These are phyloP conservation scores for Neomonachus schauinslandi DNA, from an alignment of 2,113 vertebrate species.

Conservation along the genomic window DNA sequence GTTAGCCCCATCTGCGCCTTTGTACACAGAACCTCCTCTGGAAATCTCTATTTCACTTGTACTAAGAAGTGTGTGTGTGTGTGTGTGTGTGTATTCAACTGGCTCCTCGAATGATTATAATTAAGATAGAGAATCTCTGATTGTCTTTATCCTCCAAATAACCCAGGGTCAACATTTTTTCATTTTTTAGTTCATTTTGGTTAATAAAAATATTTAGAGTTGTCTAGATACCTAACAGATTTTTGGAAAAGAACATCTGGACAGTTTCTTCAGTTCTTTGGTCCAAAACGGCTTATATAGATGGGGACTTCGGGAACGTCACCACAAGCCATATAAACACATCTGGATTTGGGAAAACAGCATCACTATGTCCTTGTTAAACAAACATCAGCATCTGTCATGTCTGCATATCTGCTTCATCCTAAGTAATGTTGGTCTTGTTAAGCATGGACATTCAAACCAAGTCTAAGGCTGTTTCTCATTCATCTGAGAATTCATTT, in stretches of 20 bases:
- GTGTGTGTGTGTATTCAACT: neutral
- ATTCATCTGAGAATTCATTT: neutral
- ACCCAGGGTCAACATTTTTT: neutral
- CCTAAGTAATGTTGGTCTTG: neutral
- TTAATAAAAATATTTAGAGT: neutral
- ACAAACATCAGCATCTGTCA: neutral
- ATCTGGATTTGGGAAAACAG: conserved; percentile 22
- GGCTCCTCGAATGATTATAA: neutral
- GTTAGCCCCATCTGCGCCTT: neutral
- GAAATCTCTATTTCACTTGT: neutral
- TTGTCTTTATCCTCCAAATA: neutral
- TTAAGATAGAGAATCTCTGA: neutral
- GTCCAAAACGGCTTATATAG: neutral
- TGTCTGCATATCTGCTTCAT: neutral
- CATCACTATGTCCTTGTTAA: neutral
- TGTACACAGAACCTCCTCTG: neutral
- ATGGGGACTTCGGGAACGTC: neutral
- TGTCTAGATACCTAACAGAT: neutral
- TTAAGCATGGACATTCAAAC: conserved; percentile 9
- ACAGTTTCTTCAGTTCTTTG: neutral
- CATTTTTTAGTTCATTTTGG: neutral
- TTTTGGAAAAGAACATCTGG: neutral
- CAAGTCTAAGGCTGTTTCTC: neutral
- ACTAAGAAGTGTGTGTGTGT: neutral
- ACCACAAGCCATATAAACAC: neutral